Evolutionary conservation across 2,888 invertebrate genomes (phyloP).

Genomic region (Heliconius ismenius): DNA sequence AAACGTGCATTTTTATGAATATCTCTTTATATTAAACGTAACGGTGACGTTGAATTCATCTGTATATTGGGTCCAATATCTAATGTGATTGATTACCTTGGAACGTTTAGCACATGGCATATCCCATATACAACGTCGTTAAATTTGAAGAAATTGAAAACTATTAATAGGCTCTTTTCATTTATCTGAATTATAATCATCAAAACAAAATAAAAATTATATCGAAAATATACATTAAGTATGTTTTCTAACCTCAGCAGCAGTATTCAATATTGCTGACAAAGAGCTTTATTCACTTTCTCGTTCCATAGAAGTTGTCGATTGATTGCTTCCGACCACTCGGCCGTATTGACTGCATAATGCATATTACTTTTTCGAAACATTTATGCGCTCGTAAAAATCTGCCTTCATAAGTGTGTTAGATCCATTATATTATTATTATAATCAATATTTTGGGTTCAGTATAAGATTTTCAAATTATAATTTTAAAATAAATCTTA

Average conservation of each 20-base stretch:
- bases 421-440: not conserved
- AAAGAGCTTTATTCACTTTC: constrained; percentile 4
- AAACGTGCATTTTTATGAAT: not conserved
- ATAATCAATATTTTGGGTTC: not conserved
- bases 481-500: not conserved
- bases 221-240: not conserved
- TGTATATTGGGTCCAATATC: too few species aligned
- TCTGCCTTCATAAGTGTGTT: not conserved
- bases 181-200: not conserved
- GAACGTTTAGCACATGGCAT: too few species aligned
- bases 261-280: not conserved
- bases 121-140: not conserved
- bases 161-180: not conserved
- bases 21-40: too few species aligned
- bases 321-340: constrained; percentile 28
- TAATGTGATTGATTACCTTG: too few species aligned
- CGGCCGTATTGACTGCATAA: constrained; percentile 17
- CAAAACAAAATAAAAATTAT: not conserved
- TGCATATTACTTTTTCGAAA: constrained; percentile 17
- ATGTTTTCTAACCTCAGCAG: not conserved
- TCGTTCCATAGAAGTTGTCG: constrained; percentile 13
- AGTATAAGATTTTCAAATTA: not conserved
- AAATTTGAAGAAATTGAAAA: not conserved
- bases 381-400: constrained; percentile 6
- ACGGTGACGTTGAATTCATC: too few species aligned